Evolutionary conservation across 1,140 invertebrate species (phyloP).

Genomic region (Gonatopus flavifemur): DNA sequence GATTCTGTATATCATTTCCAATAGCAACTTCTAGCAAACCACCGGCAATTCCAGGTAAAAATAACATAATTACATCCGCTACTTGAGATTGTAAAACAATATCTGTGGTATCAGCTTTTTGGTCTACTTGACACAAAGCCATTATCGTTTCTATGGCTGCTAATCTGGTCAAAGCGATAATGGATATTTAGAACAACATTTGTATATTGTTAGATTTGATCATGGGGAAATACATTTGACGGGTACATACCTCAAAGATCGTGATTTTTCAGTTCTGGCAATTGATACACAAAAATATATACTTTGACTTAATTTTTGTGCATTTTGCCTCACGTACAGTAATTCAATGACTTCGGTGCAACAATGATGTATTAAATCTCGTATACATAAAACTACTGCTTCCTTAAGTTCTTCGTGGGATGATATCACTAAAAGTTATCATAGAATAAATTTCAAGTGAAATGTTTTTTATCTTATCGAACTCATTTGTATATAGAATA

Average conservation of each 20-base stretch:
- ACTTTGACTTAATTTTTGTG: conserved; percentile 61
- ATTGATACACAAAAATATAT: conserved; percentile 63
- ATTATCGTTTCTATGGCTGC: conserved; percentile 63
- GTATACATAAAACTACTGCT: conserved; percentile 59
- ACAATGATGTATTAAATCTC: conserved; percentile 53
- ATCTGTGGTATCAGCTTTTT: conserved; percentile 49
- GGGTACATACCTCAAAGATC: conserved; percentile 62
- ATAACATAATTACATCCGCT: conserved; percentile 62
- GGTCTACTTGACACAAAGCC: conserved; percentile 60
- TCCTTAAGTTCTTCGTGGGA: conserved; percentile 65
- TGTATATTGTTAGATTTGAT: too few relatives aligned
- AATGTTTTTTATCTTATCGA: conserved; percentile 3
- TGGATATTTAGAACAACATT: conserved; percentile 7
- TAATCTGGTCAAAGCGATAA: conserved; percentile 48
- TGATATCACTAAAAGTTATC: conserved; percentile 40
- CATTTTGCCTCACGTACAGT: conserved; percentile 58
- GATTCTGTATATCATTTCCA: conserved; percentile 62
- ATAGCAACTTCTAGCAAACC: conserved; percentile 61
- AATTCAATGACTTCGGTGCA: conserved; percentile 52
- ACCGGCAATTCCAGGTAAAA: conserved; percentile 65
- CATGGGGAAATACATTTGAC: too few relatives aligned
- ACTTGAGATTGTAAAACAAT: conserved; percentile 53
- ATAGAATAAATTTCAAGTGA: conserved; percentile 5
- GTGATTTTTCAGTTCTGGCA: conserved; percentile 62
- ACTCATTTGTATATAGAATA: conserved; percentile 30